Evolutionary conservation across 2,888 invertebrate genomes (phyloP), one percentile per base, ranked within the genome.

Genomic region (Platycnemis pennipes): DNA sequence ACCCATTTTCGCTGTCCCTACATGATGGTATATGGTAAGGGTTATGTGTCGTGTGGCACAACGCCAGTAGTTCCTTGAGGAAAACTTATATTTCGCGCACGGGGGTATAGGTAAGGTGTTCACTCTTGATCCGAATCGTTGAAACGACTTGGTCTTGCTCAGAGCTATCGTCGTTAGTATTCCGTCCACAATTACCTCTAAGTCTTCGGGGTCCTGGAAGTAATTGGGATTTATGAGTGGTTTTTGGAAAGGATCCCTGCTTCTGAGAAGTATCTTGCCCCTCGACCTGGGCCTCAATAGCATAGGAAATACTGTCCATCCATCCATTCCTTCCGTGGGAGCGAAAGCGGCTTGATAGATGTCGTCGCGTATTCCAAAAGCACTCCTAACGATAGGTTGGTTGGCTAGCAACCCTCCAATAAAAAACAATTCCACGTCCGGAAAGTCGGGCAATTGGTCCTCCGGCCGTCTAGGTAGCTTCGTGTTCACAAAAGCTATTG

Each of bases 391-490:
- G 26, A 94, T 94, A 31, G 49, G 53, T 37, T 97, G 97, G 0
- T 97, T 97, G 56, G 97, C 96, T 22, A 98, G 96, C 0, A 98
- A 98, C 0, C 98, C 98, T 0, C 97, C 97, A 91, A 97, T 96
- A 96, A 97, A 97, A 63, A 98, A 97, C 0, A 98, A 96, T 96
- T 98, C 98, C 94, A 98, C 97, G 95, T 98, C 98, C 0, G 98
- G 98, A 94, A 98, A 97, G 11, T 97, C 91, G 16, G 22, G 26
- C 8, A 91, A 13, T n/a, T 63, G 56, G 31, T 91, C 97, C 89
- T 97, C 97, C 0, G 97, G 97, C 94, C 97, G 97, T 0, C 96
- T 96, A 0, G 97, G 97, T 56, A 97, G 95, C 3, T 96, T 96
- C 11, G 98, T 97, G 95, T 98, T 98, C 94, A 97, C 97, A 95